Base-by-base conservation (phyloP, 2,888 invertebrate species). In the Clivina fossor region DNA sequence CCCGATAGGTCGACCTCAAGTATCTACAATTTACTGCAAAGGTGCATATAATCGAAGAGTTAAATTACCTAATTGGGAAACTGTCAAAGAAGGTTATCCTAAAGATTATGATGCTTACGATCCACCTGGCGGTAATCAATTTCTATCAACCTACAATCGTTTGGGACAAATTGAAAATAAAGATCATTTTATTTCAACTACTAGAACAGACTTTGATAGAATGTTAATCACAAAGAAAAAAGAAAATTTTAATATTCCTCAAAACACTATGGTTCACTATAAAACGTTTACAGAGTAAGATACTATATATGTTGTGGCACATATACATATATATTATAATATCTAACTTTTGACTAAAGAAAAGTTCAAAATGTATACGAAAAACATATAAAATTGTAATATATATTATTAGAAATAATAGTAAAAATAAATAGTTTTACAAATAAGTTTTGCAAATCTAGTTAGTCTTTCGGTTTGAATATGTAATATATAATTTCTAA, bases 91-190 rank as follows among this genome's bases (percentile, higher is more conserved):
- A 61, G 73, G 74, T 1, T 74, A 76, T 59, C 77, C 74, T 47
- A 77, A 75, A 59, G 80, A 80, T 63, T 76, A 77, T 60, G 73
- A 79, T 60, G 74, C 77, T 1, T 79, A 77, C 58, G 71, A 76
- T 13, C 76, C 77, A 58, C 64, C 64, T 7, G 66, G 76, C 15
- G 74, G 77, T 61, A 78, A 79, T 60, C 74, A 76, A 30, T 63
- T 64, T 54, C 18, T 77, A 3, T 77, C 79, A 58, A 78, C 79
- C 3, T 79, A 80, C 64, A 64, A 67, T 5, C 73, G 77, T 20
- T 71, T 73, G 66, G 79, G 80, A 1, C 44, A 50, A 38, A 69
- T 59, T 3, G 65, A 74, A 15, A 74, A 77, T 56, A 71, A 74
- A 33, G 74, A 73, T 2, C 67, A 69, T 5, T 68, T 70, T 7